Evolutionary conservation across 2,113 vertebrate genomes (phyloP).

Genomic region (Narcine bancroftii): DNA sequence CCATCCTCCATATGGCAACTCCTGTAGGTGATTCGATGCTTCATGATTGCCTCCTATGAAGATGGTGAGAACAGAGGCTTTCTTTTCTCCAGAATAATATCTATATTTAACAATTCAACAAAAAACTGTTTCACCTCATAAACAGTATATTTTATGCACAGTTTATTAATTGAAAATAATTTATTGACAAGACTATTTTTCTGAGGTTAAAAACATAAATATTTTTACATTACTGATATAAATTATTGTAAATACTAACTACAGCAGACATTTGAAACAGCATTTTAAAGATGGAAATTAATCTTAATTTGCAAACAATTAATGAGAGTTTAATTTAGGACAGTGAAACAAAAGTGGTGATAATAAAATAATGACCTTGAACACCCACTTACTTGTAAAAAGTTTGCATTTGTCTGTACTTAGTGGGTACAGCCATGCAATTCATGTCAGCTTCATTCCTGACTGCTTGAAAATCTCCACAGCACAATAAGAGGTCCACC

Average conservation of each 20-base stretch:
- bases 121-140: neutral
- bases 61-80: slow-evolving; percentile 81
- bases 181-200: neutral
- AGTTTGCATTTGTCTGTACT: slow-evolving; percentile 88
- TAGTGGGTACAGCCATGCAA: slow-evolving; percentile 86
- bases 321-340: neutral
- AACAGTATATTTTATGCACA: neutral
- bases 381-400: slow-evolving; percentile 77
- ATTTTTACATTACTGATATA: neutral
- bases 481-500: slow-evolving; percentile 77
- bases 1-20: slow-evolving; percentile 93
- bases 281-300: neutral
- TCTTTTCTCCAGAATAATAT: slow-evolving; percentile 93
- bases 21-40: slow-evolving; percentile 89
- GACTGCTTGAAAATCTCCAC: slow-evolving; percentile 91
- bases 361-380: slow-evolving; percentile 12
- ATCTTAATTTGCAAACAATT: slow-evolving; percentile 19
- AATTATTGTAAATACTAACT: neutral
- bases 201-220: neutral
- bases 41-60: slow-evolving; percentile 97
- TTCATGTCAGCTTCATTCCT: slow-evolving; percentile 86
- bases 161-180: neutral
- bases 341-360: neutral
- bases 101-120: slow-evolving; percentile 49
- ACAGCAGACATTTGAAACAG: neutral